Percentiles rank a stretch among this genome's conserved stretches.
Evolutionary conservation across 30 jellyfish, hydroid and myxozoan species (phyloP).

Genomic region (Turritopsis rubra): DNA sequence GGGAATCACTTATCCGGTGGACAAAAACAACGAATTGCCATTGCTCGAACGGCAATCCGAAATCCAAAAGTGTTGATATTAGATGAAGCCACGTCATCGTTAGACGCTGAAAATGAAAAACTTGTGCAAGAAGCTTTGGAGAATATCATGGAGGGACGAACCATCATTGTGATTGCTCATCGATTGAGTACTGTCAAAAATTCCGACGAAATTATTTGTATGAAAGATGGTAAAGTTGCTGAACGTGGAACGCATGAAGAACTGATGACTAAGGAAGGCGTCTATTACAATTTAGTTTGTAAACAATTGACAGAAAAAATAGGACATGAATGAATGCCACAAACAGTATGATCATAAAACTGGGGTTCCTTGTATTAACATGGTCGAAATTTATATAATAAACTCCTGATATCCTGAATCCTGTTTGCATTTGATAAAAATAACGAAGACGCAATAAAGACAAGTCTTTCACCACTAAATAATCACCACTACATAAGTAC

Average conservation of each 20-base stretch:
- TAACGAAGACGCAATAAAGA: too few species aligned
- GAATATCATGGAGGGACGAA: conserved; percentile 33
- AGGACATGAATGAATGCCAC: neutral
- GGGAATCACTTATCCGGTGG: conserved; percentile 80
- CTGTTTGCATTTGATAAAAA: too few species aligned
- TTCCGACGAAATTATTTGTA: conserved; percentile 53
- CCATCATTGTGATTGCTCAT: conserved; percentile 63
- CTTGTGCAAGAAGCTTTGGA: conserved; percentile 65
- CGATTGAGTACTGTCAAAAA: conserved; percentile 64
- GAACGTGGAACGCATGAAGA: conserved; percentile 67
- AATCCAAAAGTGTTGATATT: conserved; percentile 50
- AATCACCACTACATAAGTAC: too few species aligned
- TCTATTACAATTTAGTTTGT: conserved; percentile 37
- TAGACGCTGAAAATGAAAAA: conserved; percentile 65
- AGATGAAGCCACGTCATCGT: conserved; percentile 79
- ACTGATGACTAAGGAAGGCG: conserved; percentile 44
- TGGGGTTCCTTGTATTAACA: too few species aligned
- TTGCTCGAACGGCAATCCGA: conserved; percentile 71
- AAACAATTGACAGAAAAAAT: conserved; percentile 31
- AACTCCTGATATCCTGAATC: too few species aligned
- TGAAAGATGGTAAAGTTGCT: conserved; percentile 54
- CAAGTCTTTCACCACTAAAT: too few species aligned
- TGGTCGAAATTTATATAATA: too few species aligned
- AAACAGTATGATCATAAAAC: too few species aligned
- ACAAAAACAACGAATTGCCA: conserved; percentile 74